Conservation (phyloP, 2,113 vertebrate genomes). For the Spea multiplicata region DNA sequence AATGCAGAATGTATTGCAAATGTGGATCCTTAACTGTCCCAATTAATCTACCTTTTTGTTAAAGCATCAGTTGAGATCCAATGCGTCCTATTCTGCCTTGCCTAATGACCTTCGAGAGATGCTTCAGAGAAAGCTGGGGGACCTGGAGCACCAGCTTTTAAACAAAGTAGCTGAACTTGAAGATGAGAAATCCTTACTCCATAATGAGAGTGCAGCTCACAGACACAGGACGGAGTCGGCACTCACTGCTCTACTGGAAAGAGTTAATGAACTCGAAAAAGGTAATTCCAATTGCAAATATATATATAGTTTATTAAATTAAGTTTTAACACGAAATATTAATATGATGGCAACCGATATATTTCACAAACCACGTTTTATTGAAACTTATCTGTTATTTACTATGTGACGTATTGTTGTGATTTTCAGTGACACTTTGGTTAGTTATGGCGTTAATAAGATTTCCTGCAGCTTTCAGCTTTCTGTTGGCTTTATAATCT, state of each 20-base stretch:
- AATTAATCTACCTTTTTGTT: conserved; percentile 12
- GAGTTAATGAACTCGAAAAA: conserved; percentile 89
- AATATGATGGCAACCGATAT: too few relatives aligned
- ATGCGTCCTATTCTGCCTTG: conserved; percentile 66
- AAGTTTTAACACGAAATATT: too few relatives aligned
- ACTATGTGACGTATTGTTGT: too few relatives aligned
- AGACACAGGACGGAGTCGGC: conserved; percentile 87
- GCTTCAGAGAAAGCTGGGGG: conserved; percentile 83
- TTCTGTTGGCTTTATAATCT: too few relatives aligned
- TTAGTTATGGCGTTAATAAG: too few relatives aligned
- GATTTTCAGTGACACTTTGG: too few relatives aligned
- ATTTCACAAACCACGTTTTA: too few relatives aligned
- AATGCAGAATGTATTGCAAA: not conserved
- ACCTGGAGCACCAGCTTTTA: conserved; percentile 87
- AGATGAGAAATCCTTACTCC: conserved; percentile 90
- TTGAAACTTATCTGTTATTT: too few relatives aligned
- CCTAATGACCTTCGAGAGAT: conserved; percentile 85
- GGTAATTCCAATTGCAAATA: conserved; percentile 65
- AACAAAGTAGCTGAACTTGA: conserved; percentile 92
- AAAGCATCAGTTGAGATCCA: conserved; percentile 81
- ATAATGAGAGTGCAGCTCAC: conserved; percentile 90
- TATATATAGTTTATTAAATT: too few relatives aligned
- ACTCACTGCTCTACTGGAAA: conserved; percentile 85
- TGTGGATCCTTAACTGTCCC: conserved; percentile 1
- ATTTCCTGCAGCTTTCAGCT: too few relatives aligned